Base-by-base conservation (phyloP, 2,888 invertebrate species). In the Trichopoda pennipes region DNA sequence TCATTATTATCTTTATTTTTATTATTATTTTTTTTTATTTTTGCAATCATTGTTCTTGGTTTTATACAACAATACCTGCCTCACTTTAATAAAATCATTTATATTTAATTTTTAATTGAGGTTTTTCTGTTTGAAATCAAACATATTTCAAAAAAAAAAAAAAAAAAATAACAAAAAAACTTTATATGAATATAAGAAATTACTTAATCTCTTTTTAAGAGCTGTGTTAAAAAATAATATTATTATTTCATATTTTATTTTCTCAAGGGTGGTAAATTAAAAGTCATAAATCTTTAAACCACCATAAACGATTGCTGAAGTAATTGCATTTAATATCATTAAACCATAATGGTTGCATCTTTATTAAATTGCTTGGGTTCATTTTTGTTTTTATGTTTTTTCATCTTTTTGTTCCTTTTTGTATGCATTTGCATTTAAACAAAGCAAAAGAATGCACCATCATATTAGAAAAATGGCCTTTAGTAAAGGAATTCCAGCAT, bases 1-100 rank as follows among this genome's bases (percentile, higher is more conserved):
- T 73, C 68, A 73, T 79, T 79, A 79, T 79, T 73, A 79, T 66
- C 77, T 64, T 21, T 61, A 58, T 56, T 63, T 76, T 63, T 69
- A 55, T 56, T 51, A 14, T 38, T 19, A 14, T 53, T 72, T 53
- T 14, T 35, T 53, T 17, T 53, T 60, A n/a, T 72, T 60, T 61
- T 79, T 74, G 73, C 73, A 80, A 74, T 80, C 68, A 61, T 80
- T 38, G 73, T 73, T 80, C 79, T 80, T 74, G 73, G 73, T 74
- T 69, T 80, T 64, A 21, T 32, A 16, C n/a, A 61, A 66, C 56
- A 2, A 38, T 3, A 1, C 58, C 28, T 75, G 56, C 56, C 56
- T 16, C 10, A 21, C 21, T 53, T 66, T 38, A 53, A 53, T 38
- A 7, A 49, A 35, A 19, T 8, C n/a, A 12, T 19, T 35, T 23